Evolutionary conservation across 2,113 vertebrate species (phyloP).

Genomic region (Calidris pygmaea): DNA sequence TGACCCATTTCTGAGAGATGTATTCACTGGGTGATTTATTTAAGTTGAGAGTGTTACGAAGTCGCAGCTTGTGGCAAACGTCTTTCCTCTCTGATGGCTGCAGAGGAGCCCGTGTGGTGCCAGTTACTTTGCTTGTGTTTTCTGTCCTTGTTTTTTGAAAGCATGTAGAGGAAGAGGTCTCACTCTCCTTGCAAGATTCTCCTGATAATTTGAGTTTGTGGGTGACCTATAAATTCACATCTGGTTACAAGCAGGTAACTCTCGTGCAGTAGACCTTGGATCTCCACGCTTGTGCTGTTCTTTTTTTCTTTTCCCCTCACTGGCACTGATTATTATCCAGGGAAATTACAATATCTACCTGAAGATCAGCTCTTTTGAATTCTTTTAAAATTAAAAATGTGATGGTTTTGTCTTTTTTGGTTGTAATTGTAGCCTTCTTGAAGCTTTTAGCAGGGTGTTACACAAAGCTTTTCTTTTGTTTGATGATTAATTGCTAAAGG

Average conservation of each 20-base stretch:
- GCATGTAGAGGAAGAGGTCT: not conserved
- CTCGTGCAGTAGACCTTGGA: not conserved
- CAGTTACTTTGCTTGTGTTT: accelerated
- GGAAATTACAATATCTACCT: not conserved
- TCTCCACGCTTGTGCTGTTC: not conserved
- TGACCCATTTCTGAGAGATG: not conserved
- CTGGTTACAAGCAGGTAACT: not conserved
- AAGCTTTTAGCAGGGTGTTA: not conserved
- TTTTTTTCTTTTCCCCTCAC: not conserved
- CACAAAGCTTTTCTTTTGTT: not conserved
- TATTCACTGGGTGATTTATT: not conserved
- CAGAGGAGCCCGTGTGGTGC: not conserved
- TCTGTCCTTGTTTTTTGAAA: not conserved
- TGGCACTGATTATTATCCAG: not conserved
- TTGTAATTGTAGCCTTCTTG: not conserved
- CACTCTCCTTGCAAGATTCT: not conserved
- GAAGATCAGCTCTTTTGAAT: not conserved
- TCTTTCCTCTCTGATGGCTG: not conserved
- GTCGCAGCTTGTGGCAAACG: not conserved
- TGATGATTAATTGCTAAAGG: not conserved
- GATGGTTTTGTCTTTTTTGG: not conserved
- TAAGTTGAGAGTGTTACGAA: not conserved
- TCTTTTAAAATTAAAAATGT: not conserved
- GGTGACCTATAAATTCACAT: not conserved
- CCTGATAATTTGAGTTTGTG: not conserved